These are phyloP conservation scores for Serinus canaria DNA, from an alignment of 2,113 vertebrate genomes.

Conservation along the genomic window DNA sequence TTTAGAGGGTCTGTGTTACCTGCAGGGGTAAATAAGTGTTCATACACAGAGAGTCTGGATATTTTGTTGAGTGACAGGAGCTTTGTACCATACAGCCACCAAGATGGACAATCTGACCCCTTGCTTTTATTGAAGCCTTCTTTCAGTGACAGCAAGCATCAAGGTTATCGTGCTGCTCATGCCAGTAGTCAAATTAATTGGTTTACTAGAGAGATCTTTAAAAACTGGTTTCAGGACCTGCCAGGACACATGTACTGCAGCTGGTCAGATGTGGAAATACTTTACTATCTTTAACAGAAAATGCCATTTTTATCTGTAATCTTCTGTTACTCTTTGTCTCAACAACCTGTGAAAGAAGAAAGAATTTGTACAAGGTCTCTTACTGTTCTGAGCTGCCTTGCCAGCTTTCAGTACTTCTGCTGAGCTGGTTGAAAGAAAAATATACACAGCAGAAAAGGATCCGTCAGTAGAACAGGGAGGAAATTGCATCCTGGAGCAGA, in stretches of 20 bases:
- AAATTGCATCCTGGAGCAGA: constrained; percentile 18
- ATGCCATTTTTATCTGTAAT: constrained; percentile 13
- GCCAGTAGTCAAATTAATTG: neutral
- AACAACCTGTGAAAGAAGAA: constrained; percentile 30
- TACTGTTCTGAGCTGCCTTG: neutral
- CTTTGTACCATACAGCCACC: neutral
- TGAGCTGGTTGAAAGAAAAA: constrained; percentile 54
- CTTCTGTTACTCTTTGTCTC: constrained; percentile 3
- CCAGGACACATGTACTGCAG: neutral
- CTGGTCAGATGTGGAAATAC: neutral
- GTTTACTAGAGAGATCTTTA: neutral
- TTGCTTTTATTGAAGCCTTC: neutral
- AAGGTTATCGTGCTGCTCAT: neutral
- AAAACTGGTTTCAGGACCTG: neutral
- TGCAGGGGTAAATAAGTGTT: neutral
- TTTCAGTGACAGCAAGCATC: neutral
- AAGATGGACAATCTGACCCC: neutral
- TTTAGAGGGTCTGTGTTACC: neutral
- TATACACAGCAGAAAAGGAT: constrained; percentile 12
- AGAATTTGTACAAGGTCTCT: constrained; percentile 19
- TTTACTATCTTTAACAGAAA: constrained; percentile 28
- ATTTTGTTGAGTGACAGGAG: neutral
- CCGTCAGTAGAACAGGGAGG: neutral
- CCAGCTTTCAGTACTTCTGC: constrained; percentile 18
- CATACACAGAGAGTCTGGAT: neutral